Base-by-base conservation (phyloP, 2,888 invertebrate species). In the Slavum lentiscoides region DNA sequence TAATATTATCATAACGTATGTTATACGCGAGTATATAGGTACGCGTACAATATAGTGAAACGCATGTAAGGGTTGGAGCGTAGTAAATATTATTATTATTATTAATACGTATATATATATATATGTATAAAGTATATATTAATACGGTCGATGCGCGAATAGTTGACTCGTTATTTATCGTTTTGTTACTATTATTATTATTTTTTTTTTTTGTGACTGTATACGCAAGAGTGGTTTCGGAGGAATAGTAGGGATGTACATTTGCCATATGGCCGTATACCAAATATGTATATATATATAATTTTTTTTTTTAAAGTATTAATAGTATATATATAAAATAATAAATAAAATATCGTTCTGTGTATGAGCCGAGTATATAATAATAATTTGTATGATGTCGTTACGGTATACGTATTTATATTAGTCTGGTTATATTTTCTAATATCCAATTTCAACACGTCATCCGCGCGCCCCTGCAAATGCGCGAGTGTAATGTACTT, bases 381-480 rank as follows among this genome's bases (percentile, higher is more conserved):
- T 30, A 30, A 30, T 30, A 30, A 30, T 30, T 69, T 30, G n/a
- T 55, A 4, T 30, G 30, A 30, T 30, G n/a, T 70, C 49, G 75
- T 68, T 58, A 76, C 30, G 59, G 61, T 64, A 39, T 39, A 7
- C 0, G 13, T 59, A 11, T 61, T 21, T 53, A 61, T 80, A 80
- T 72, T 39, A 43, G 72, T 19, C 72, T 66, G 58, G 64, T 66
- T 66, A 43, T 13, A 1, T 43, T 7, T 6, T 9, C 7, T 72
- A 70, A 72, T 72, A 80, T 80, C 80, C 58, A 70, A 80, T 80
- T 72, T 80, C 80, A 80, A 72, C 80, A 80, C 80, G 70, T 80
- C 72, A 72, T 72, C 72, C 64, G 49, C 49, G 49, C 49, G 15
- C 49, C 72, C 80, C 80, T 58, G 64, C 70, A 72, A 72, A 64